Evolutionary conservation across 2,888 invertebrate genomes (phyloP).

Genomic region (Erannis defoliaria): DNA sequence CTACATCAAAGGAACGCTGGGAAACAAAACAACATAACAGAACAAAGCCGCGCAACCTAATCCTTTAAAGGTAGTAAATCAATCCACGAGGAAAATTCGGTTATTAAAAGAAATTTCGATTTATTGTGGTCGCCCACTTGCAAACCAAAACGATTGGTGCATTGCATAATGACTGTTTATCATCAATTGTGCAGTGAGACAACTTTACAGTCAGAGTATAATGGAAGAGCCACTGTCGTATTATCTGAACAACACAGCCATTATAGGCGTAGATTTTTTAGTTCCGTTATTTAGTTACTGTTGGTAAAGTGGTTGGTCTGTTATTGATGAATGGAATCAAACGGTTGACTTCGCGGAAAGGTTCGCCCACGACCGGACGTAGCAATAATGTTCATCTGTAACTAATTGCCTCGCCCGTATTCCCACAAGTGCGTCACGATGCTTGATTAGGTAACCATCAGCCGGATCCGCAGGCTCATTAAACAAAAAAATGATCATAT

Average conservation of each 20-base stretch:
- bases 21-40: conserved; percentile 4
- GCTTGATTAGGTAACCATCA: conserved; percentile 76
- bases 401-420: conserved; percentile 70
- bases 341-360: conserved; percentile 53
- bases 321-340: conserved; percentile 58
- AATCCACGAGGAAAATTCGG: conserved; percentile 42
- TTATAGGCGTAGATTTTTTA: not conserved
- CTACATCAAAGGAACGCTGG: conserved; percentile 7
- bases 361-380: conserved; percentile 49
- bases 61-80: conserved; percentile 38
- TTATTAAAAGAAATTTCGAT: conserved; percentile 43
- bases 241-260: not conserved
- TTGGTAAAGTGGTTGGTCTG: not conserved
- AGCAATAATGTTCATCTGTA: conserved; percentile 47
- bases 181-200: conserved; percentile 37
- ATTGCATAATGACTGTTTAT: conserved; percentile 49
- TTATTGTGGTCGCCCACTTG: conserved; percentile 43
- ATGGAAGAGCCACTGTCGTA: not conserved
- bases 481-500: conserved; percentile 80
- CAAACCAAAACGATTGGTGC: conserved; percentile 38
- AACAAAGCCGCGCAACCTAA: conserved; percentile 14
- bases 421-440: conserved; percentile 78
- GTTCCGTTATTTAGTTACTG: not conserved
- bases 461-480: conserved; percentile 81
- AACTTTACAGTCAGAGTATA: not conserved